Conservation (phyloP, 2,888 invertebrate species). For the Leucania comma region DNA sequence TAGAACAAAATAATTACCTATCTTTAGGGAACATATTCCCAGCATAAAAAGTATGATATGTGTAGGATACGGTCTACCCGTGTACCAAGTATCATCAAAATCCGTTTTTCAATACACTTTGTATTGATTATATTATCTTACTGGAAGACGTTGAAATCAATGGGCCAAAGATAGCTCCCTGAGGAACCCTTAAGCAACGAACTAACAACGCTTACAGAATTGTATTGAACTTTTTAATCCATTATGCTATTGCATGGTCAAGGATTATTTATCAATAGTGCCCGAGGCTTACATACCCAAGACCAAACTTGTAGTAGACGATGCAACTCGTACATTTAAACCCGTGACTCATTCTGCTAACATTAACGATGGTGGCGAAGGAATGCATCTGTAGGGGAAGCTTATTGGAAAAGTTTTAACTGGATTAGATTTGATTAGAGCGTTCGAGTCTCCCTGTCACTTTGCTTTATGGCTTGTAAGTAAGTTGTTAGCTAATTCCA, state of each 20-base stretch:
- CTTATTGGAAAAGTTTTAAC: conserved; percentile 90
- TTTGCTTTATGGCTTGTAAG: conserved; percentile 77
- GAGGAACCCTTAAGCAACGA: conserved; percentile 32
- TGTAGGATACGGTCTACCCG: no score
- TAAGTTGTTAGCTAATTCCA: conserved; percentile 78
- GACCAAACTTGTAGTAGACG: conserved; percentile 18
- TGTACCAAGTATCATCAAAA: no score
- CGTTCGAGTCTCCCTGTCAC: conserved; percentile 64
- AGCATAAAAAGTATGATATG: no score
- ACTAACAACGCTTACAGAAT: conserved; percentile 5
- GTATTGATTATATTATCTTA: background rate
- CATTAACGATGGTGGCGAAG: conserved; percentile 66
- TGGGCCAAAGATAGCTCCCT: conserved; percentile 39
- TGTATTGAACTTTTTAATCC: conserved; percentile 51
- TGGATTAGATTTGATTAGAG: conserved; percentile 86
- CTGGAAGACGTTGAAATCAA: background rate
- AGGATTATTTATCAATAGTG: conserved; percentile 47
- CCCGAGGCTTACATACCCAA: conserved; percentile 29
- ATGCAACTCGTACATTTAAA: conserved; percentile 50
- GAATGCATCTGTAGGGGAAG: conserved; percentile 80
- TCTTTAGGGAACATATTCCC: no score
- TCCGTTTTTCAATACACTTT: no score
- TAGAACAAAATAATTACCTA: no score
- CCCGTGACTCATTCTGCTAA: conserved; percentile 60
- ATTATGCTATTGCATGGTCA: conserved; percentile 49